Percentiles rank a stretch among this genome's conserved stretches.
These are phyloP conservation scores for Limonius californicus DNA, from an alignment of 1,140 invertebrate species.

Conservation along the genomic window DNA sequence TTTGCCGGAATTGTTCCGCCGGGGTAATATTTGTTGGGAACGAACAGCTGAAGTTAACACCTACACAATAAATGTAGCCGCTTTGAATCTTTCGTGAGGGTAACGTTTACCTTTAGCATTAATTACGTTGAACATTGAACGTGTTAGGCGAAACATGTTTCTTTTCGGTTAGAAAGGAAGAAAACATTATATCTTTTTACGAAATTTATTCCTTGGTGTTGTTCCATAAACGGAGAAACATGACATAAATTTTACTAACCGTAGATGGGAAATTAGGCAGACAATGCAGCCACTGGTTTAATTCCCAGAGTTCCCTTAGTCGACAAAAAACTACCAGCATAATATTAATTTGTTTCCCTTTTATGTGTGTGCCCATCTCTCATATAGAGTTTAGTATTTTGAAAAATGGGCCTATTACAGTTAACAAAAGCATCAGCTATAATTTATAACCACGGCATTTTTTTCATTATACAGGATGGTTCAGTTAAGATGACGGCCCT, in stretches of 20 bases:
- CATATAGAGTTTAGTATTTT: too few relatives aligned
- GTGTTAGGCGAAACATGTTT: not conserved
- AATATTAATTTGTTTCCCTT: too few relatives aligned
- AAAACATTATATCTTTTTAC: not conserved
- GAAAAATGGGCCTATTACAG: too few relatives aligned
- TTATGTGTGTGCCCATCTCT: too few relatives aligned
- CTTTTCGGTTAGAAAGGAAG: not conserved
- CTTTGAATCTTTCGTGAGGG: not conserved
- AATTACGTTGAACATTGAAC: not conserved
- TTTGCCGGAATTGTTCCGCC: not conserved
- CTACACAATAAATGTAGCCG: slow-evolving; percentile 3
- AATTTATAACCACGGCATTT: too few relatives aligned
- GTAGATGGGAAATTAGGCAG: not conserved
- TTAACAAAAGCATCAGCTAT: too few relatives aligned
- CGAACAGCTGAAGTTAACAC: slow-evolving; percentile 8
- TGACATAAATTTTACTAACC: not conserved
- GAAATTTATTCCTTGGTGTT: not conserved
- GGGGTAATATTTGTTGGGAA: slow-evolving; percentile 4
- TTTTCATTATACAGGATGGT: too few relatives aligned
- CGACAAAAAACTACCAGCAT: too few relatives aligned
- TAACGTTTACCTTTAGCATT: not conserved
- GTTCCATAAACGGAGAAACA: not conserved
- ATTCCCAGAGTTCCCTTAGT: too few relatives aligned
- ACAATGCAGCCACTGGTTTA: not conserved
- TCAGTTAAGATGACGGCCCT: too few relatives aligned